These are phyloP conservation scores for Vireo altiloquus DNA, from an alignment of 2,113 vertebrate species.

Conservation along the genomic window DNA sequence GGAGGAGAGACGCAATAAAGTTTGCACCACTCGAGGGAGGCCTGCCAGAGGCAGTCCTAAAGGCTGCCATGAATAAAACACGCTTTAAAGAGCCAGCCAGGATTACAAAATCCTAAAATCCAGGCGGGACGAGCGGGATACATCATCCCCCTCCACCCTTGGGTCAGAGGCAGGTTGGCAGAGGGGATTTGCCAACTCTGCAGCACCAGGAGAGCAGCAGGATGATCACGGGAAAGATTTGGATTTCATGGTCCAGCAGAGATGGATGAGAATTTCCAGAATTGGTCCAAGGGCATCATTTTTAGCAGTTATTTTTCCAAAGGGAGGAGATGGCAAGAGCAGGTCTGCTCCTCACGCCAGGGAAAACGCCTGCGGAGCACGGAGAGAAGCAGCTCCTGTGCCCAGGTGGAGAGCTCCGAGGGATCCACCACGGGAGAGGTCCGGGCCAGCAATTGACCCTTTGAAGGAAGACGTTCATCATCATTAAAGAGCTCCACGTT, in stretches of 20 bases:
- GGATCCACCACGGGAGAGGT: neutral
- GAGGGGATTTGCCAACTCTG: neutral
- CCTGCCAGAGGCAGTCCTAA: conserved; percentile 33
- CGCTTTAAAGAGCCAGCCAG: neutral
- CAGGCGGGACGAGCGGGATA: neutral
- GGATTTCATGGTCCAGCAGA: neutral
- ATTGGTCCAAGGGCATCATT: neutral
- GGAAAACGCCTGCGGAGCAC: neutral
- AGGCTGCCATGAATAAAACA: conserved; percentile 5
- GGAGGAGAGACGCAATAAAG: conserved; percentile 25
- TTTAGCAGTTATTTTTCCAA: neutral
- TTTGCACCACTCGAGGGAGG: conserved; percentile 17
- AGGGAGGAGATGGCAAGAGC: neutral
- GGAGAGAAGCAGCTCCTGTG: no score
- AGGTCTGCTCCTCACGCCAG: neutral
- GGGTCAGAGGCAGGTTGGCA: neutral
- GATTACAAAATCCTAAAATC: neutral
- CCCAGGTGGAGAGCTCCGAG: neutral
- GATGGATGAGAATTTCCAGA: neutral
- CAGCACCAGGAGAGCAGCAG: neutral
- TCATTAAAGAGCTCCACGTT: neutral
- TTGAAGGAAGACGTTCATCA: neutral
- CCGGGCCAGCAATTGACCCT: neutral
- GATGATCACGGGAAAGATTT: neutral
- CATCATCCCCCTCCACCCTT: neutral